Conservation (phyloP, 2,888 invertebrate species). For the Neoascia interrupta region DNA sequence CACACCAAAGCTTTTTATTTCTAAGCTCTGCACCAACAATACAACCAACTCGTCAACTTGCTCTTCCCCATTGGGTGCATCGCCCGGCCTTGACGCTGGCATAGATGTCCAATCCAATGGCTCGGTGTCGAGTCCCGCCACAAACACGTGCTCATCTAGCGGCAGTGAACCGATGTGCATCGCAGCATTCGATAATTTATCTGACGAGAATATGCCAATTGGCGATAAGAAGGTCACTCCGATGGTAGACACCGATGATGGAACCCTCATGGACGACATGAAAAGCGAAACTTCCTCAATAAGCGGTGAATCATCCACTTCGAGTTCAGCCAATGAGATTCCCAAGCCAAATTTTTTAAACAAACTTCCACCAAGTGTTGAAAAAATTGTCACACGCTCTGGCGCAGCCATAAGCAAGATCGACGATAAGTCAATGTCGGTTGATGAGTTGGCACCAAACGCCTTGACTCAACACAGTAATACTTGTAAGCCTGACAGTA, state of each 20-base stretch:
- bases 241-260: conserved; percentile 73
- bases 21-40: conserved; percentile 78
- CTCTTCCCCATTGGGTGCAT: conserved; percentile 77
- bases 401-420: not conserved
- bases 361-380: conserved; percentile 42
- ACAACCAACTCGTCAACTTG: conserved; percentile 75
- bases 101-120: conserved; percentile 71
- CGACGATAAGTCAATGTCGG: conserved; percentile 31
- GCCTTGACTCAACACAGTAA: conserved; percentile 23
- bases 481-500: conserved; percentile 45
- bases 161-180: conserved; percentile 75
- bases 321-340: conserved; percentile 26
- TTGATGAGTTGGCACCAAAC: conserved; percentile 20
- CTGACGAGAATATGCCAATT: conserved; percentile 71
- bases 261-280: conserved; percentile 77
- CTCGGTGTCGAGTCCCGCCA: conserved; percentile 63
- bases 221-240: conserved; percentile 43
- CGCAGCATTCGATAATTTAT: conserved; percentile 74
- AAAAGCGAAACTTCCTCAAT: conserved; percentile 77
- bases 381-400: not conserved
- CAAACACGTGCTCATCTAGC: conserved; percentile 72
- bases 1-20: conserved; percentile 79
- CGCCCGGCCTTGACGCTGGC: conserved; percentile 74
- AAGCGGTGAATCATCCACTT: conserved; percentile 71
- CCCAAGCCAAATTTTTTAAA: conserved; percentile 64